Percentiles rank a stretch among this genome's conserved stretches.
Evolutionary conservation across 2,113 vertebrate genomes (phyloP).

Genomic region (Otis tarda): DNA sequence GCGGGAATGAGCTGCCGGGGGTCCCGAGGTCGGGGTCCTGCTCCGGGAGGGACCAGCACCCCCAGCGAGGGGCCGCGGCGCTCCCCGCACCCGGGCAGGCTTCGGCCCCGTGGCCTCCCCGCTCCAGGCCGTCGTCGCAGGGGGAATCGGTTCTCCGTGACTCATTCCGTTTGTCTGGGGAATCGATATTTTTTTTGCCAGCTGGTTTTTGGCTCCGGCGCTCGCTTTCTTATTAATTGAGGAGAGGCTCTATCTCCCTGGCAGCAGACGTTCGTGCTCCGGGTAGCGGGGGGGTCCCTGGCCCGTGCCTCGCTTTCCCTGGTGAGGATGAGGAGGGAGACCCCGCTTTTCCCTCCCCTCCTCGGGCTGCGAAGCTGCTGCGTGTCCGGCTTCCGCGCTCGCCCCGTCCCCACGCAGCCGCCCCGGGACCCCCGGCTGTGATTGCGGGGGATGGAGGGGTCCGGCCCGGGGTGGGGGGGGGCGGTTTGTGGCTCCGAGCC

Average conservation of each 20-base stretch:
- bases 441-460: rapidly evolving
- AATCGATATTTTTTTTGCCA: not conserved
- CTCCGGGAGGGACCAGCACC: rapidly evolving
- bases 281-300: not conserved
- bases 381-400: not conserved
- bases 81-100: not conserved
- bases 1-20: not conserved
- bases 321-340: not conserved
- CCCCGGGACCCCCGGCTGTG: not conserved
- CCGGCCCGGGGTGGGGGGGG: too few species aligned
- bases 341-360: not conserved
- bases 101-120: not conserved
- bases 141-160: not conserved
- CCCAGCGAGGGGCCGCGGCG: not conserved
- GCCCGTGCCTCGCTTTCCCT: not conserved
- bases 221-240: not conserved
- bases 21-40: rapidly evolving
- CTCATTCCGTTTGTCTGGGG: not conserved
- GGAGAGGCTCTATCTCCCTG: not conserved
- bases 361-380: not conserved
- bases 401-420: not conserved
- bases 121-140: not conserved
- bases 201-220: not conserved
- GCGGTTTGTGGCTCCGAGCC: not conserved
- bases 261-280: not conserved